Conservation (phyloP, 37 sponge, comb jelly and placozoan genomes). For the Spongilla lacustris region DNA sequence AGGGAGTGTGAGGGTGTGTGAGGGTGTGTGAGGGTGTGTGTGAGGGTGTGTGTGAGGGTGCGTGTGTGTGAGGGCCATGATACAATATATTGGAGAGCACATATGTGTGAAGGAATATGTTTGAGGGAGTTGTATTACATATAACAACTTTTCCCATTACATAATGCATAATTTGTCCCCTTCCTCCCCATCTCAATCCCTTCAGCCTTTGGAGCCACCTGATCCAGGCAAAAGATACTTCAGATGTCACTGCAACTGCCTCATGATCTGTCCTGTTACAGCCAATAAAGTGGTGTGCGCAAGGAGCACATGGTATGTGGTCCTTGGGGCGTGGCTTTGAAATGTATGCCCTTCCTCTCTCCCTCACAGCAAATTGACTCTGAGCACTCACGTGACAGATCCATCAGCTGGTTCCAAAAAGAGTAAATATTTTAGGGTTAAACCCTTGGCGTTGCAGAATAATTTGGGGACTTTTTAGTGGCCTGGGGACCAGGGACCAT, state of each 20-base stretch:
- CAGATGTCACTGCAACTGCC: constrained; percentile 93
- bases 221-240: constrained; percentile 93
- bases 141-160: too few relatives aligned
- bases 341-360: too few relatives aligned
- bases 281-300: constrained; percentile 88
- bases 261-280: constrained; percentile 83
- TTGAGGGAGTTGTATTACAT: neutral
- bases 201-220: constrained; percentile 87
- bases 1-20: constrained; percentile 34
- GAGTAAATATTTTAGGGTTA: too few relatives aligned
- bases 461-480: too few relatives aligned
- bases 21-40: constrained; percentile 19
- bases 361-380: too few relatives aligned
- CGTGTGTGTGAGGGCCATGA: constrained; percentile 42
- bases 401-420: too few relatives aligned
- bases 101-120: neutral
- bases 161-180: too few relatives aligned
- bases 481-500: too few relatives aligned
- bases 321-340: neutral
- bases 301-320: constrained; percentile 84
- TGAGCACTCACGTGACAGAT: too few relatives aligned
- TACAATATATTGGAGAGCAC: constrained; percentile 10
- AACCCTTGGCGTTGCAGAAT: too few relatives aligned
- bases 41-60: constrained; percentile 26
- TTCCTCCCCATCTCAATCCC: neutral